Percentiles rank a stretch among this genome's conserved stretches.
Conservation (phyloP, 2,888 invertebrate genomes). For the Eupeodes luniger region DNA sequence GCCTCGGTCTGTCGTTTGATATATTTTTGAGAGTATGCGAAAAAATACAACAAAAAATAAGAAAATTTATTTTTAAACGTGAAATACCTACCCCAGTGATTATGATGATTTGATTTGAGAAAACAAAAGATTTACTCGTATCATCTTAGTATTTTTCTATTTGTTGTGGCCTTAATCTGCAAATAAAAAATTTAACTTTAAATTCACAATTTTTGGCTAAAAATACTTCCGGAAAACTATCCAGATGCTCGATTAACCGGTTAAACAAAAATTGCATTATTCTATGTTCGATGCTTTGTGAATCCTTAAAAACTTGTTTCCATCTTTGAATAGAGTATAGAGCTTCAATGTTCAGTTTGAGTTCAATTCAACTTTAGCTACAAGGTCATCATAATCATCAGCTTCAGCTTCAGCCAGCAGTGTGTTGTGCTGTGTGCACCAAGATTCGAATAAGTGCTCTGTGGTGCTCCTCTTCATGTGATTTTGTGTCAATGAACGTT, state of each 20-base stretch:
- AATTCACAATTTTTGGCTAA: neutral
- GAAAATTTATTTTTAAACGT: slow-evolving; percentile 40
- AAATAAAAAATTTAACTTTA: neutral
- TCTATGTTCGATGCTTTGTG: neutral
- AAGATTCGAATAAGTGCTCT: slow-evolving; percentile 4
- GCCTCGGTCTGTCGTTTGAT: neutral
- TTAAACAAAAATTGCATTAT: neutral
- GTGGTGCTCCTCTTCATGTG: neutral
- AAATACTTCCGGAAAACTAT: neutral
- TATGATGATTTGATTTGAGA: slow-evolving; percentile 18
- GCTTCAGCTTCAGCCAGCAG: too few species aligned
- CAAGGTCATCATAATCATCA: slow-evolving; percentile 14
- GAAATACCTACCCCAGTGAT: slow-evolving; percentile 18
- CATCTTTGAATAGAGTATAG: neutral
- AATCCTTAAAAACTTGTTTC: slow-evolving; percentile 27
- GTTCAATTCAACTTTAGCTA: neutral
- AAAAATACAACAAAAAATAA: neutral
- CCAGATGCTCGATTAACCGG: slow-evolving; percentile 30
- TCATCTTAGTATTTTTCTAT: neutral
- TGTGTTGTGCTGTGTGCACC: neutral
- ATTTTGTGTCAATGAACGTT: slow-evolving; percentile 30
- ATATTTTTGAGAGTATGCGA: slow-evolving; percentile 25
- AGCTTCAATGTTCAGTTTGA: neutral
- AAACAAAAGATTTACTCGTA: neutral
- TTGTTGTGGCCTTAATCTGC: neutral